Evolutionary conservation across 2,797 vertebrate genomes (phyloP).

Genomic region (Ambastaia sidthimunki): DNA sequence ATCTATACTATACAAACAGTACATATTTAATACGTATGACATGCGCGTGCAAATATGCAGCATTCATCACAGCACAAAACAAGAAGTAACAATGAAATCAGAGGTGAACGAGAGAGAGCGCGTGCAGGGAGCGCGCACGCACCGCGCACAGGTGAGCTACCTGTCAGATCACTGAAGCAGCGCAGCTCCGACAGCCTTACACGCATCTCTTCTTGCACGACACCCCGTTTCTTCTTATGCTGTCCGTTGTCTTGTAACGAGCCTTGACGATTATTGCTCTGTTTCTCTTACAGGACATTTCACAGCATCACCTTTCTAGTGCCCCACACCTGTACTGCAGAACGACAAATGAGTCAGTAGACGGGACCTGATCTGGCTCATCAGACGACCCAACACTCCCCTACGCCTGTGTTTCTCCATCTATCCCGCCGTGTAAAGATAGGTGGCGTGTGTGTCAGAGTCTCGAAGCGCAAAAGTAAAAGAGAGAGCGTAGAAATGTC

Average conservation of each 20-base stretch:
- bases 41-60: background rate
- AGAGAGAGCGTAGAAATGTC: constrained; percentile 86
- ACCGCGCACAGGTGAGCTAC: constrained; percentile 67
- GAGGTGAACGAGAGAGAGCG: background rate
- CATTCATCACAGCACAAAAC: constrained; percentile 3
- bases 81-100: constrained; percentile 9
- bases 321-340: constrained; percentile 32
- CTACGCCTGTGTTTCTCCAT: constrained; percentile 86
- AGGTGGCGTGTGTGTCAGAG: constrained; percentile 93
- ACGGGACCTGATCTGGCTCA: constrained; percentile 56
- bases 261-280: background rate
- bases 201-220: background rate
- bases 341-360: background rate
- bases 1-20: background rate
- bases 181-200: background rate
- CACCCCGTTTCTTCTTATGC: background rate
- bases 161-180: constrained; percentile 54
- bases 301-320: constrained; percentile 33
- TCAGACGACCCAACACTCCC: constrained; percentile 79
- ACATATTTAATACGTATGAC: background rate
- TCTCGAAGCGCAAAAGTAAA: constrained; percentile 87
- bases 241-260: background rate
- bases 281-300: background rate
- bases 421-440: constrained; percentile 92
- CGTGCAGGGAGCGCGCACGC: constrained; percentile 14